A percentile compares a stretch with the other conserved stretches of the same genome.
These are phyloP conservation scores for Artibeus jamaicensis DNA, from an alignment of 2,797 vertebrate genomes.

Conservation along the genomic window DNA sequence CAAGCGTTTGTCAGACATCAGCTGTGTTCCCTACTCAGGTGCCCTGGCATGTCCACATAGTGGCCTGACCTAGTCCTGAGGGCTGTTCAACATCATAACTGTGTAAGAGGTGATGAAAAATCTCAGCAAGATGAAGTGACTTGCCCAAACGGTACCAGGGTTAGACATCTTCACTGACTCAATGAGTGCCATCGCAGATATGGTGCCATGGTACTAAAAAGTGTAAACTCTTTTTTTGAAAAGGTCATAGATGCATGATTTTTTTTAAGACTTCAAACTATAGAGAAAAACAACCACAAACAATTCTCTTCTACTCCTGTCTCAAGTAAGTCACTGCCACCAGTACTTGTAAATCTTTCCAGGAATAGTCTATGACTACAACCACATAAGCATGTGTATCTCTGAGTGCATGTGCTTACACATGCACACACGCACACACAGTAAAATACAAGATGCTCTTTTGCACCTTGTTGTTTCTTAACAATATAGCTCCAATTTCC, in stretches of 20 bases:
- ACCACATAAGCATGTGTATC: not conserved
- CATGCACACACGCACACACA: not conserved
- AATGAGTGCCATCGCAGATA: not conserved
- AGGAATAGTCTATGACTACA: not conserved
- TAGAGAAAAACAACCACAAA: not conserved
- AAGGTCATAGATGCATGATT: not conserved
- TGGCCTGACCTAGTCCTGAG: not conserved
- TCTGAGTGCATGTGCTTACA: not conserved
- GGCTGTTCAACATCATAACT: not conserved
- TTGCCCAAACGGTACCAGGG: not conserved
- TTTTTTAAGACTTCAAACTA: not conserved
- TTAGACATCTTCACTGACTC: not conserved
- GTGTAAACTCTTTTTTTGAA: not conserved
- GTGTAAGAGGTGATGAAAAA: constrained; percentile 18
- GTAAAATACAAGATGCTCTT: not conserved
- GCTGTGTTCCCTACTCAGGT: not conserved
- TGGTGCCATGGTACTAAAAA: not conserved
- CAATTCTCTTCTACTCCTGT: not conserved
- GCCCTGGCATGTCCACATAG: not conserved
- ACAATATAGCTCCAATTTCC: not conserved
- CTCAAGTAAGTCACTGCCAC: not conserved
- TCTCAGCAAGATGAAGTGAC: not conserved
- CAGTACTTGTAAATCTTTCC: not conserved
- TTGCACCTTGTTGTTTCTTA: not conserved
- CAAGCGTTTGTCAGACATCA: not conserved